Evolutionary conservation across 1,140 invertebrate genomes (phyloP), one percentile per base, ranked within the genome.

Genomic region (Brachionus plicatilis): DNA sequence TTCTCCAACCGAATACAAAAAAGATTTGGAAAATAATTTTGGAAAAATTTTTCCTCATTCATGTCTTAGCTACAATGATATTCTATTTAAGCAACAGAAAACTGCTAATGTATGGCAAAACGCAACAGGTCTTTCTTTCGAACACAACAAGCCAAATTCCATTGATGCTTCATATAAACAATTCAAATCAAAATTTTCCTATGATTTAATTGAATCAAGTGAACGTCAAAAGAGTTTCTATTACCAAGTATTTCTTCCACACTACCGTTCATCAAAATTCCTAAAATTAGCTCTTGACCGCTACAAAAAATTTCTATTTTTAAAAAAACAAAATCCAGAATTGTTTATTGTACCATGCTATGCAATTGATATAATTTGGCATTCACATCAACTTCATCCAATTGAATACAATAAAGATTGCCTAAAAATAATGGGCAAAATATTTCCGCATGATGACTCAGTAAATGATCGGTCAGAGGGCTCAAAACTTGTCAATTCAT

Each of bases 331-430:
- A 53, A 8, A 65, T 80, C 78, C 78, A 17, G 14, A 27, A 3
- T 1, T 47, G 3, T 29, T 66, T 7, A 53, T 80, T 41, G n/a
- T 53, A 3, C 78, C 78, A 27, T 80, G 29, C 14, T 37, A n/a
- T 33, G 78, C 41, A 17, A 80, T 89, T 85, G 90, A 91, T 85
- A 84, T 91, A n/a, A 87, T 90, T 33, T 91, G 90, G 90, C 90
- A 91, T 85, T 87, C 90, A n/a, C 90, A 91, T 86, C 89, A 91
- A 85, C 85, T 91, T 14, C 88, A 90, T 86, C 90, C 90, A 27
- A 17, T 86, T 6, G 86, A 85, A n/a, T 91, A 91, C 86, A 85
- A 86, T 65, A 82, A 87, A 47, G 90, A 91, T 84, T 90, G 89
- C 60, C 85, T 85, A 5, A 86, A 86, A 12, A 87, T 91, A 27